A percentile compares a stretch with the other conserved stretches of the same genome.
Evolutionary conservation across 1,140 invertebrate genomes (phyloP).

Genomic region (Lepidurus couesii): DNA sequence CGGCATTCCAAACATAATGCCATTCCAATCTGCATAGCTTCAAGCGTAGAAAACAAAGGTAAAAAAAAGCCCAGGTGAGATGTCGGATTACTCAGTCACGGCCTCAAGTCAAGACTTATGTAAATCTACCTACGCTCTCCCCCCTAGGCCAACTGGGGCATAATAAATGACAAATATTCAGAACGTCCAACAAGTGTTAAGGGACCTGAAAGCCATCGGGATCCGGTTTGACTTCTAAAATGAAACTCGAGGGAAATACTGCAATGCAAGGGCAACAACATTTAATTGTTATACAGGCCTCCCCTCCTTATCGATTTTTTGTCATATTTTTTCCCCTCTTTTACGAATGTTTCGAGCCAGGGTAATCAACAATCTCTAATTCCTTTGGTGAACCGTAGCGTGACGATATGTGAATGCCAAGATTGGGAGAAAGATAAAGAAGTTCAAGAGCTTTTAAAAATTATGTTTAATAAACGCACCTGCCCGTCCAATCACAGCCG

Average conservation of each 20-base stretch:
- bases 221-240: not conserved
- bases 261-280: not conserved
- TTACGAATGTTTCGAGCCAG: not conserved
- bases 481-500: constrained; percentile 30
- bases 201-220: not conserved
- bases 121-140: not conserved
- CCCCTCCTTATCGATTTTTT: not conserved
- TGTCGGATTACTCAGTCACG: not conserved
- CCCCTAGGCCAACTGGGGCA: not conserved
- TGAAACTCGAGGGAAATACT: not conserved
- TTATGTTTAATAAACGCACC: constrained; percentile 19
- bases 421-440: not conserved
- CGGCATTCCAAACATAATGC: not conserved
- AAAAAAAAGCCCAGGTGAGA: not conserved
- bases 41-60: not conserved
- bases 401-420: not conserved
- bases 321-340: too few relatives aligned
- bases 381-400: not conserved
- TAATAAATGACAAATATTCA: not conserved
- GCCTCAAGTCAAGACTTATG: not conserved
- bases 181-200: not conserved
- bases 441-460: not conserved
- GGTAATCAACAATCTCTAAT: not conserved
- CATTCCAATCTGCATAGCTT: not conserved
- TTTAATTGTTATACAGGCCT: not conserved